Evolutionary conservation across 2,888 invertebrate genomes (phyloP).

Genomic region (Orthonevra nobilis): DNA sequence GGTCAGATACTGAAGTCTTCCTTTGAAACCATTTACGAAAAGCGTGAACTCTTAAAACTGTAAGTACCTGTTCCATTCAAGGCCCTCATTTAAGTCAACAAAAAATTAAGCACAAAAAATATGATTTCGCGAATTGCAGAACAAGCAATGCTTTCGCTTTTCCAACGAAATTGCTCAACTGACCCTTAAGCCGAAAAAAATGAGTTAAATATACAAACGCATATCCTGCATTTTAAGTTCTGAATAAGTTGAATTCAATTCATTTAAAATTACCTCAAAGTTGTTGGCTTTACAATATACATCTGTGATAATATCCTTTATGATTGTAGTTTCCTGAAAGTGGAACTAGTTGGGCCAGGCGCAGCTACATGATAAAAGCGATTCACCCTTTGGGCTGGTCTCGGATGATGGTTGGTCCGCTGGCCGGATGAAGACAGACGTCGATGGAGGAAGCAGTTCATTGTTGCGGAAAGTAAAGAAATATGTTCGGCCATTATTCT

Average conservation of each 20-base stretch:
- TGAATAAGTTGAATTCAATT: constrained; percentile 34
- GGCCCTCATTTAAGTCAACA: no score
- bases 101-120: no score
- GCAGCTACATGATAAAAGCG: constrained; percentile 28
- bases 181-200: no score
- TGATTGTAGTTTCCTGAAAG: neutral
- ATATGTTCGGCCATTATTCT: constrained; percentile 63
- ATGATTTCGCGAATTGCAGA: no score
- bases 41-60: no score
- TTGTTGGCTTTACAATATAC: constrained; percentile 2
- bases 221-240: constrained; percentile 24
- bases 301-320: constrained; percentile 2
- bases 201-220: no score
- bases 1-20: no score
- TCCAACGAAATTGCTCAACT: no score
- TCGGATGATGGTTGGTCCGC: constrained; percentile 24
- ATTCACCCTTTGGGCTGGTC: constrained; percentile 8
- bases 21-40: no score
- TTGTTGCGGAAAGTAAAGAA: constrained; percentile 60
- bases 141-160: no score
- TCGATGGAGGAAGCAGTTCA: constrained; percentile 35
- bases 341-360: neutral
- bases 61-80: no score
- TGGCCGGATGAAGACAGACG: constrained; percentile 45
- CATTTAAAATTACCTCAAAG: constrained; percentile 32